Evolutionary conservation across 64 coral and sea anemone species (phyloP).

Genomic region (Pocillopora verrucosa): DNA sequence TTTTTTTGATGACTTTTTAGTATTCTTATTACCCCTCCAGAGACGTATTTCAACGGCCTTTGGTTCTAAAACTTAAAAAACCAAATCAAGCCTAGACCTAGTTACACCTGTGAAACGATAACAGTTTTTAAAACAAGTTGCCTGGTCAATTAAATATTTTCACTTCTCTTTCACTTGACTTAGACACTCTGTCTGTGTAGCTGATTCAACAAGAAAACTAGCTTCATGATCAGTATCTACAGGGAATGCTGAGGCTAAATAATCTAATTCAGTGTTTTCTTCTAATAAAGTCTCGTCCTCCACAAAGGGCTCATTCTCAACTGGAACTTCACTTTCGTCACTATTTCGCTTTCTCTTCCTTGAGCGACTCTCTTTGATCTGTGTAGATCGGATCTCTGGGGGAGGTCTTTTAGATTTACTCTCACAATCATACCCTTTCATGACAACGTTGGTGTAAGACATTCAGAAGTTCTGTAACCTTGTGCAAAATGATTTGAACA

Average conservation of each 20-base stretch:
- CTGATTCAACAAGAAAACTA: no score
- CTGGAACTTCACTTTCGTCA: background rate
- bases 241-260: background rate
- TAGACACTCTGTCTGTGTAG: no score
- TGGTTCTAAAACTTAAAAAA: no score
- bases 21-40: constrained; percentile 63
- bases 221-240: no score
- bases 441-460: constrained; percentile 46
- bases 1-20: constrained; percentile 22
- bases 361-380: background rate
- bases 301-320: background rate
- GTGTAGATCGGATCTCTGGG: constrained; percentile 1
- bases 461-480: constrained; percentile 29
- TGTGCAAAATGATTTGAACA: constrained; percentile 52
- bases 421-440: constrained; percentile 23
- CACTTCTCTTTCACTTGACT: no score
- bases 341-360: constrained; percentile 7
- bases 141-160: no score
- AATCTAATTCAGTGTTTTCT: constrained; percentile 1
- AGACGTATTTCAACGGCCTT: constrained; percentile 16
- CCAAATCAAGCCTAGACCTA: no score
- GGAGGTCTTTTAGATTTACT: constrained; percentile 15
- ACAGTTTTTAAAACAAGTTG: no score
- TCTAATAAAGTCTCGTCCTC: background rate
- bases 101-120: no score